Percentiles rank a stretch among this genome's conserved stretches.
phyloP scores from a whole-genome alignment of 1,140 invertebrate species.

The Drosophila parabipectinata region DNA sequence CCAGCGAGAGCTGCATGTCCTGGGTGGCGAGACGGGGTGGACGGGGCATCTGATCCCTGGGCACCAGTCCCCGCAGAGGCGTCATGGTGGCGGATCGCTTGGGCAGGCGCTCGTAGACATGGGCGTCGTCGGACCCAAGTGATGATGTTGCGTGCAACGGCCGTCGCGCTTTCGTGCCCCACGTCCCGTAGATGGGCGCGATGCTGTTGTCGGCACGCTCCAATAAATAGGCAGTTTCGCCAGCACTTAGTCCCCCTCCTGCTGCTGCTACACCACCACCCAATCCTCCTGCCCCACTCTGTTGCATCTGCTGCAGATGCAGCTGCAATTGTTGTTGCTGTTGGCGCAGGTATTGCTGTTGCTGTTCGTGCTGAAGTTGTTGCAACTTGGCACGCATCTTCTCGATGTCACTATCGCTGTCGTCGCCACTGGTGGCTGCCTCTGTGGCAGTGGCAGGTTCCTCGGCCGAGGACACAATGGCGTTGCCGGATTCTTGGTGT shows the following conservation, averaged over 20 bases:
- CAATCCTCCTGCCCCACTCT: slow-evolving; percentile 16
- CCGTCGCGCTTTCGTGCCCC: slow-evolving; percentile 84
- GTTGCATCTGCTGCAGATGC: slow-evolving; percentile 68
- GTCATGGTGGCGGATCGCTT: slow-evolving; percentile 78
- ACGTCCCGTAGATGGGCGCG: slow-evolving; percentile 82
- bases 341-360: slow-evolving; percentile 68
- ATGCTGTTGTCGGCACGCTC: slow-evolving; percentile 74
- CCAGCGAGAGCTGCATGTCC: slow-evolving; percentile 51
- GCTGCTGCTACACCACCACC: slow-evolving; percentile 14
- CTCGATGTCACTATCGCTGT: slow-evolving; percentile 59
- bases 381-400: slow-evolving; percentile 80
- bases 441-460: slow-evolving; percentile 19
- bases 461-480: slow-evolving; percentile 43
- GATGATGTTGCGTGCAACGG: slow-evolving; percentile 59
- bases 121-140: slow-evolving; percentile 45
- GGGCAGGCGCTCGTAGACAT: slow-evolving; percentile 78
- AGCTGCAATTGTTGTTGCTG: slow-evolving; percentile 68
- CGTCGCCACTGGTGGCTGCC: slow-evolving; percentile 44
- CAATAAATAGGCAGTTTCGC: slow-evolving; percentile 82
- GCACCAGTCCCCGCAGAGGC: slow-evolving; percentile 50
- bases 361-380: slow-evolving; percentile 73
- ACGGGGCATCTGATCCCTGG: slow-evolving; percentile 73
- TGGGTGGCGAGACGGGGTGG: slow-evolving; percentile 73
- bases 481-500: slow-evolving; percentile 49
- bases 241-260: slow-evolving; percentile 10